Conservation (phyloP, 2,888 invertebrate species). For the Aproaerema taeniolella region DNA sequence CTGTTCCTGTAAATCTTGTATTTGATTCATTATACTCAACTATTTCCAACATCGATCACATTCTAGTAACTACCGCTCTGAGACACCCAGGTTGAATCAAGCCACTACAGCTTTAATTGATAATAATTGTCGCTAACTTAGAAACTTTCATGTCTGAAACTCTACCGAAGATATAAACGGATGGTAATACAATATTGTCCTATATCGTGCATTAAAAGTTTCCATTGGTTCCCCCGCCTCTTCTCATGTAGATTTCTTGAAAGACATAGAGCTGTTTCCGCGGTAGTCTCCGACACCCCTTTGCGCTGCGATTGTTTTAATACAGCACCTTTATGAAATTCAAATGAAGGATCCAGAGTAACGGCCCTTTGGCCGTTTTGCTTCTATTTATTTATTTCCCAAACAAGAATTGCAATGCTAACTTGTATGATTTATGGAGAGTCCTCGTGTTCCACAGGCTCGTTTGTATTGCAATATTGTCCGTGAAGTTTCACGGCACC, state of each 20-base stretch:
- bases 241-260: not conserved
- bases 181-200: too few relatives aligned
- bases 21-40: too few relatives aligned
- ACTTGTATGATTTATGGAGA: slow-evolving; percentile 55
- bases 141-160: too few relatives aligned
- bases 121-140: too few relatives aligned
- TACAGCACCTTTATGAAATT: slow-evolving; percentile 57
- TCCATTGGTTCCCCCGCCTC: too few relatives aligned
- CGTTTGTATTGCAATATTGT: slow-evolving; percentile 54
- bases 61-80: too few relatives aligned
- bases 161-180: too few relatives aligned
- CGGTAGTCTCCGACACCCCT: slow-evolving; percentile 23
- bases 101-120: too few relatives aligned
- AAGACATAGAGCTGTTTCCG: slow-evolving; percentile 17
- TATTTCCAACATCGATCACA: too few relatives aligned
- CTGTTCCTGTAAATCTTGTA: slow-evolving; percentile 4
- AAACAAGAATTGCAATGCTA: slow-evolving; percentile 52
- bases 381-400: slow-evolving; percentile 51
- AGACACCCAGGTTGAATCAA: too few relatives aligned
- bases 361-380: slow-evolving; percentile 28
- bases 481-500: slow-evolving; percentile 35
- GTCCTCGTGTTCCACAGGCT: slow-evolving; percentile 34
- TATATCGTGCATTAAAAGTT: too few relatives aligned
- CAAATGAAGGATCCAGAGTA: slow-evolving; percentile 42
- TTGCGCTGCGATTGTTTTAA: slow-evolving; percentile 46